Conservation (phyloP, 2,113 vertebrate species). For the Leuciscus idus region DNA sequence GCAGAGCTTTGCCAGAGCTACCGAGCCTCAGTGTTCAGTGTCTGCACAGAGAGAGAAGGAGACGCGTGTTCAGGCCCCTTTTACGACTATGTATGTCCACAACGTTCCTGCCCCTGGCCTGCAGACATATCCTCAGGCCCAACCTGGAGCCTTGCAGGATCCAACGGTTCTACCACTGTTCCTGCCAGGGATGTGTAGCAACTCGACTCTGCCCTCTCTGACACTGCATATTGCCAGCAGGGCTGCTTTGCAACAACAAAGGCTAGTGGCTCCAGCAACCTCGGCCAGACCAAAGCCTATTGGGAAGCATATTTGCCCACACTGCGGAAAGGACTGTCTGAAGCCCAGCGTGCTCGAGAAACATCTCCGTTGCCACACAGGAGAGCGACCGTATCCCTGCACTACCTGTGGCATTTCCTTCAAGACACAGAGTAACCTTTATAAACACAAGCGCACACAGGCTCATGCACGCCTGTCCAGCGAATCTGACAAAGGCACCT, state of each 20-base stretch:
- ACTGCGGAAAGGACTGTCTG: constrained; percentile 93
- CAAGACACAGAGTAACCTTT: constrained; percentile 98
- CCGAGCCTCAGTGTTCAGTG: constrained; percentile 64
- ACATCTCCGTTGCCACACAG: constrained; percentile 94
- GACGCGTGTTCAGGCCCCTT: constrained; percentile 70
- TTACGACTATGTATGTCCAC: constrained; percentile 84
- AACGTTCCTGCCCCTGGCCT: constrained; percentile 73
- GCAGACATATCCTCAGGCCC: constrained; percentile 69
- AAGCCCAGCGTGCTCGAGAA: constrained; percentile 98
- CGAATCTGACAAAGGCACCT: constrained; percentile 72
- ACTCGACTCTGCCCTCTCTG: constrained; percentile 77
- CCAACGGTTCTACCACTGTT: constrained; percentile 67
- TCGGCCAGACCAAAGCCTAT: constrained; percentile 76
- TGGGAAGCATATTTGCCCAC: constrained; percentile 87
- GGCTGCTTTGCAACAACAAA: constrained; percentile 74
- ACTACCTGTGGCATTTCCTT: constrained; percentile 90
- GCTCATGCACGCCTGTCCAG: constrained; percentile 84
- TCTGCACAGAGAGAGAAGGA: constrained; percentile 68
- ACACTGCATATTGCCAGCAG: constrained; percentile 84
- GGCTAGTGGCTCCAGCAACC: constrained; percentile 54
- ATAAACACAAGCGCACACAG: constrained; percentile 94
- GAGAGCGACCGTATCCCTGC: constrained; percentile 93
- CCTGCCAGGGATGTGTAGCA: constrained; percentile 67
- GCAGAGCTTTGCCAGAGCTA: constrained; percentile 69
- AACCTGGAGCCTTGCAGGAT: constrained; percentile 68